Percentiles rank a stretch among this genome's conserved stretches.
Evolutionary conservation across 2,113 vertebrate species (phyloP).

Genomic region (Panthera uncia): DNA sequence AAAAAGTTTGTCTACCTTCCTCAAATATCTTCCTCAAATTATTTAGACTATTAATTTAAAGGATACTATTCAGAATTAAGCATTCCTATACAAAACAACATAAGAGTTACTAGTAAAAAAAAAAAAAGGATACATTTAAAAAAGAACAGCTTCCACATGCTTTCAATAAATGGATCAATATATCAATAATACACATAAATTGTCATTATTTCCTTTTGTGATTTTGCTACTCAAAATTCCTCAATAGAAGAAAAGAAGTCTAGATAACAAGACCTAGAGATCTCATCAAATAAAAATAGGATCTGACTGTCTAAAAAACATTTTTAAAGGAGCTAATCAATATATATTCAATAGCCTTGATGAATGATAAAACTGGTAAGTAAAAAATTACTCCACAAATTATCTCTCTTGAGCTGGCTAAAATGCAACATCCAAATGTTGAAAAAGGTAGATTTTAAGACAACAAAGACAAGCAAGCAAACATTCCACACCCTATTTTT

Average conservation of each 20-base stretch:
- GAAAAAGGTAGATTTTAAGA: background rate
- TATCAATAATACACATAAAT: background rate
- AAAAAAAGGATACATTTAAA: background rate
- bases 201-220: background rate
- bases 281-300: background rate
- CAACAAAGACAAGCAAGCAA: background rate
- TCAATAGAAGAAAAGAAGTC: background rate
- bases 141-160: background rate
- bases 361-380: background rate
- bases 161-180: background rate
- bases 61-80: background rate
- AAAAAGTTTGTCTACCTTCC: background rate
- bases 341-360: background rate
- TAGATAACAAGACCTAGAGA: background rate
- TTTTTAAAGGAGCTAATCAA: background rate
- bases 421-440: background rate
- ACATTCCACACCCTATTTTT: background rate
- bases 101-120: background rate
- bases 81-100: background rate
- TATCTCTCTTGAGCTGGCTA: background rate
- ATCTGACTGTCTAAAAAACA: background rate
- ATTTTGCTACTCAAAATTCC: background rate
- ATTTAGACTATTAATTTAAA: slow-evolving; percentile 31
- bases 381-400: background rate
- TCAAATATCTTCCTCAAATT: background rate